phyloP scores from a whole-genome alignment of 1,140 invertebrate species.

The Sarcophaga peregrina region DNA sequence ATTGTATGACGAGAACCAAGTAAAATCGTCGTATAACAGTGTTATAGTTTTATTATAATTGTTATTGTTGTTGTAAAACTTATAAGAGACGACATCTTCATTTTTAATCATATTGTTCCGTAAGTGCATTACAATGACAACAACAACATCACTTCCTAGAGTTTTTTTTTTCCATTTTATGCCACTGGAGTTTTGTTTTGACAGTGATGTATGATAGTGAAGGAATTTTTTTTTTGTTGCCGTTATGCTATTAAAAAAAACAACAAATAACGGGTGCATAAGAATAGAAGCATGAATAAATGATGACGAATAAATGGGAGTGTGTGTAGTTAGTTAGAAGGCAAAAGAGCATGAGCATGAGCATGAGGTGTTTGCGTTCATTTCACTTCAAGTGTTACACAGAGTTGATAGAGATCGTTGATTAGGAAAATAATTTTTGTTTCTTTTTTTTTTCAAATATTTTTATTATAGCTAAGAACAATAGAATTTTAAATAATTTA shows the following conservation, averaged over 20 bases:
- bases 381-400: neutral
- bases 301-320: neutral
- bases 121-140: constrained; percentile 37
- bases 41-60: neutral
- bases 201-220: constrained; percentile 34
- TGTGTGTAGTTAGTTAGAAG: neutral
- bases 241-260: no score
- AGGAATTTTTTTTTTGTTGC: neutral
- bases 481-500: no score
- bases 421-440: no score
- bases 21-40: neutral
- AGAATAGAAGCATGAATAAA: neutral
- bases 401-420: no score
- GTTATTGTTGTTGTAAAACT: neutral
- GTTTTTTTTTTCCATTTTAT: neutral
- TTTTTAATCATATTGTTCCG: constrained; percentile 39
- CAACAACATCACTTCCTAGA: neutral
- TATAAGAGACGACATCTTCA: constrained; percentile 8
- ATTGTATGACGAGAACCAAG: neutral
- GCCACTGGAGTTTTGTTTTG: constrained; percentile 24
- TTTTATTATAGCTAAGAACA: no score
- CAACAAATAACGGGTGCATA: neutral
- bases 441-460: no score
- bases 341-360: neutral
- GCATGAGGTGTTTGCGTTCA: neutral